Evolutionary conservation across 2,113 vertebrate species (phyloP).

Genomic region (Recurvirostra avosetta): DNA sequence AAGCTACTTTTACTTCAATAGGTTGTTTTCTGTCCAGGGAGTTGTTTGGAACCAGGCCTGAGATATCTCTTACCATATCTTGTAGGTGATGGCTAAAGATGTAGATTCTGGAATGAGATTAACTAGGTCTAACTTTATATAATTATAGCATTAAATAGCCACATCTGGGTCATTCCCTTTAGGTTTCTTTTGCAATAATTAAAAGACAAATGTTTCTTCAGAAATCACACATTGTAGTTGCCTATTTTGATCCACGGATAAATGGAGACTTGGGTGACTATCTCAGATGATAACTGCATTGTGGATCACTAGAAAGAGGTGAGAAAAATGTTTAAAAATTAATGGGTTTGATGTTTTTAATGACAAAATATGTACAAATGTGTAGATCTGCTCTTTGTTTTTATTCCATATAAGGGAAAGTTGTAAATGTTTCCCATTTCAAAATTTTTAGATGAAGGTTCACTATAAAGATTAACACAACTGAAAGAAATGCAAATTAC

Average conservation of each 20-base stretch:
- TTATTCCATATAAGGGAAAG: background rate
- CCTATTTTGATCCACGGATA: background rate
- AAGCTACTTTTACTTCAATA: background rate
- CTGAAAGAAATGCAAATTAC: background rate
- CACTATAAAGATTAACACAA: background rate
- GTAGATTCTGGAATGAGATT: background rate
- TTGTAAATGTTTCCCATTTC: background rate
- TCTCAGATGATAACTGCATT: background rate
- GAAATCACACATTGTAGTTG: background rate
- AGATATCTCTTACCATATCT: background rate
- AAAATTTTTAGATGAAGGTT: background rate
- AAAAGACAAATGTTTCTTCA: background rate
- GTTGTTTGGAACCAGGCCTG: background rate
- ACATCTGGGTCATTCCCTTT: background rate
- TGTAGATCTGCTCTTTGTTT: background rate
- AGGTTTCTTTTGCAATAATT: background rate
- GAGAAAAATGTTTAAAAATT: background rate
- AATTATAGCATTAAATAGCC: background rate
- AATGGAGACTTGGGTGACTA: background rate
- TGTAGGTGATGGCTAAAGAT: background rate
- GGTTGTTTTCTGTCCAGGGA: background rate
- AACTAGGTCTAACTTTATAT: background rate
- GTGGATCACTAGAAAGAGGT: background rate
- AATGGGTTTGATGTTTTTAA: background rate
- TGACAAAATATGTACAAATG: background rate